Conservation (phyloP, 2,888 invertebrate genomes). For the Luperina nickerlii region DNA sequence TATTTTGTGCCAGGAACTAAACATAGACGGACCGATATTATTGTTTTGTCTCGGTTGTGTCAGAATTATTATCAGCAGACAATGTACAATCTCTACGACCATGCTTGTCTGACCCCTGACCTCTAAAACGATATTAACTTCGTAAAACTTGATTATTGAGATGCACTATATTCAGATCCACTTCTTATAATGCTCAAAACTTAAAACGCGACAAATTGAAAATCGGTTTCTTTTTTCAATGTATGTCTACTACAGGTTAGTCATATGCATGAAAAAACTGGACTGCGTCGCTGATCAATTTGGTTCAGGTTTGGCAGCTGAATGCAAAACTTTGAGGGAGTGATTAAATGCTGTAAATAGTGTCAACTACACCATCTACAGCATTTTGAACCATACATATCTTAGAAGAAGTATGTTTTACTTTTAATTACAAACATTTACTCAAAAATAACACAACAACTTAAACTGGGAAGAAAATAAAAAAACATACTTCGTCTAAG, state of each 20-base stretch:
- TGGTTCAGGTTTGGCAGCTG: neutral
- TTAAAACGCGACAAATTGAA: neutral
- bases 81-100: constrained; percentile 23
- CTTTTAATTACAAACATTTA: no score
- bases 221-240: neutral
- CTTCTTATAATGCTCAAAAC: neutral
- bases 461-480: no score
- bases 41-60: constrained; percentile 8
- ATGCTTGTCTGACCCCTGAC: constrained; percentile 37
- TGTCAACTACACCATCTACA: no score
- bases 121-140: constrained; percentile 33
- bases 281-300: neutral
- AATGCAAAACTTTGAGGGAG: no score
- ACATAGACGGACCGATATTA: neutral
- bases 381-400: no score
- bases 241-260: neutral
- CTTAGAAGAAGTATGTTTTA: no score
- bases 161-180: neutral
- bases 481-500: no score
- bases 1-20: constrained; percentile 11
- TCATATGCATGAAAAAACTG: neutral
- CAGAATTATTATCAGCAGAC: constrained; percentile 17
- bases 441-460: no score
- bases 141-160: constrained; percentile 38
- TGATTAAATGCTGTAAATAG: no score